These are phyloP conservation scores for Pheosia tremula DNA, from an alignment of 2,888 invertebrate genomes.

Conservation along the genomic window DNA sequence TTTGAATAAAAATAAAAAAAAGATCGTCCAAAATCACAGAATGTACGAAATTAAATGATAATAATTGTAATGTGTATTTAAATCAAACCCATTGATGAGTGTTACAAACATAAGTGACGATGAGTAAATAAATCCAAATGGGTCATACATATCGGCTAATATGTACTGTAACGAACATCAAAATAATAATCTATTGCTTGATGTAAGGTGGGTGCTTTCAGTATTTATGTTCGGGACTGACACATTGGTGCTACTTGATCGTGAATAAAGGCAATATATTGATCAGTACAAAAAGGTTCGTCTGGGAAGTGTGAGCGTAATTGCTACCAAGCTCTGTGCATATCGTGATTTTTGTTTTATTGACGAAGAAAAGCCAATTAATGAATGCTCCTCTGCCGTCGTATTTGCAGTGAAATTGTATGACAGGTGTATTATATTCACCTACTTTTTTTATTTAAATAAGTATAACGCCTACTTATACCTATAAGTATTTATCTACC, in stretches of 20 bases:
- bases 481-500: constrained; percentile 16
- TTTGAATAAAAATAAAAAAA: constrained; percentile 45
- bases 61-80: constrained; percentile 26
- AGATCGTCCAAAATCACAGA: constrained; percentile 19
- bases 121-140: constrained; percentile 41
- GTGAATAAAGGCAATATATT: constrained; percentile 69
- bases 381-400: constrained; percentile 52
- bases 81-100: constrained; percentile 32
- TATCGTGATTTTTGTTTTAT: constrained; percentile 70
- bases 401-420: constrained; percentile 26
- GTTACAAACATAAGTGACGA: constrained; percentile 34
- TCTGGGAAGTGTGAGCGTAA: constrained; percentile 84
- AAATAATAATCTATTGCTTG: constrained; percentile 43
- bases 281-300: constrained; percentile 68
- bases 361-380: constrained; percentile 73
- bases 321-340: constrained; percentile 81
- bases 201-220: constrained; percentile 80
- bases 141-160: constrained; percentile 35
- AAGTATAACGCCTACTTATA: constrained; percentile 9
- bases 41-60: constrained; percentile 40
- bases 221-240: constrained; percentile 55
- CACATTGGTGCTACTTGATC: constrained; percentile 70
- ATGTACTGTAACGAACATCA: constrained; percentile 34
- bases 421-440: constrained; percentile 18
- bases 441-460: constrained; percentile 22